phyloP scores from a whole-genome alignment of 2,113 vertebrate genomes.

The Egretta garzetta region DNA sequence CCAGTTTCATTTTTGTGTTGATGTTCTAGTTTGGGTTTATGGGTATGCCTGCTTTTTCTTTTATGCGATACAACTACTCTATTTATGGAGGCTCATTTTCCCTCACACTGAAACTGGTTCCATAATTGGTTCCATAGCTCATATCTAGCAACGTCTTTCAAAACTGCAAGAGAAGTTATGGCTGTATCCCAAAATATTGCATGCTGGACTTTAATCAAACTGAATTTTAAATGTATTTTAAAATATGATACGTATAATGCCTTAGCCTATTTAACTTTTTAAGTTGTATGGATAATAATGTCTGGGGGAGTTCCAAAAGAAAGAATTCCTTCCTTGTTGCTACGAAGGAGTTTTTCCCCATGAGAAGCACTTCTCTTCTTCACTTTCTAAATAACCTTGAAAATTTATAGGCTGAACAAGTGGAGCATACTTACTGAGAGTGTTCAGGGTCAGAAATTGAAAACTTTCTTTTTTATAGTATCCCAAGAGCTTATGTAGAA shows the following conservation, averaged over 20 bases:
- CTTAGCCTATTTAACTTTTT: background rate
- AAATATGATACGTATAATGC: background rate
- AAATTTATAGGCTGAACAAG: conserved; percentile 48
- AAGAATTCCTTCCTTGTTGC: background rate
- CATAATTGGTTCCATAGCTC: conserved; percentile 64
- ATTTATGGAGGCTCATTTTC: conserved; percentile 44
- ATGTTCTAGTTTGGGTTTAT: conserved; percentile 5
- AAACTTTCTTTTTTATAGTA: background rate
- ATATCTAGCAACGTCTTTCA: conserved; percentile 17
- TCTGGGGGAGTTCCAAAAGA: background rate
- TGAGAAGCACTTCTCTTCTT: background rate
- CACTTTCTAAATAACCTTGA: conserved; percentile 49
- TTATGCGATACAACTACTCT: background rate
- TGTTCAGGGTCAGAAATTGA: conserved; percentile 38
- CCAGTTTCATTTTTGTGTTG: background rate
- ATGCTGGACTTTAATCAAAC: background rate
- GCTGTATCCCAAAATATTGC: background rate
- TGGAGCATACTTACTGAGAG: background rate
- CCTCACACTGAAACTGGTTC: background rate
- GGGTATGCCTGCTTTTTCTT: conserved; percentile 1
- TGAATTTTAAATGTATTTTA: background rate
- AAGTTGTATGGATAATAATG: background rate
- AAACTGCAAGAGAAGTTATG: background rate
- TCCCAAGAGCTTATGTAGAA: conserved; percentile 35
- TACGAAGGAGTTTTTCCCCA: background rate